phyloP scores from a whole-genome alignment of 2,113 vertebrate species.

The Enhydra lutris region DNA sequence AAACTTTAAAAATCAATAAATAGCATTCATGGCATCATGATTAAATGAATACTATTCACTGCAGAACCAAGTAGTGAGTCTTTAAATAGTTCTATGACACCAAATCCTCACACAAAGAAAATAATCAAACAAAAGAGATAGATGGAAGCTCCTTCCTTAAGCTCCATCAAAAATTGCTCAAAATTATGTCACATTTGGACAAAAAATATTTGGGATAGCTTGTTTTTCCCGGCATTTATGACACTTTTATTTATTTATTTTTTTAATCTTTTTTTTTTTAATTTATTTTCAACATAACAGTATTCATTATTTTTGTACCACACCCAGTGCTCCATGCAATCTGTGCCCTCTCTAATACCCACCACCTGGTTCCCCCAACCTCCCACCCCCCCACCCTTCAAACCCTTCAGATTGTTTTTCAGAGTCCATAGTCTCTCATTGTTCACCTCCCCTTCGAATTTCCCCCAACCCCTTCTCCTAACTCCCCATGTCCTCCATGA shows the following conservation, averaged over 20 bases:
- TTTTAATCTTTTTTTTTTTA: too few relatives aligned
- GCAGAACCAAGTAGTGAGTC: background rate
- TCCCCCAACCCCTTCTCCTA: too few relatives aligned
- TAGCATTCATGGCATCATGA: background rate
- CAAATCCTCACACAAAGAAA: background rate
- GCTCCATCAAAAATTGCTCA: background rate
- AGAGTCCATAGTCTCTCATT: too few relatives aligned
- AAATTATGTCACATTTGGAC: background rate
- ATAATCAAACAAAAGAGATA: background rate
- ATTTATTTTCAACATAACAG: too few relatives aligned
- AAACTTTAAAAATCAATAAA: slow-evolving; percentile 33
- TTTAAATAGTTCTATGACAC: background rate
- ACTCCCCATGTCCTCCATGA: too few relatives aligned
- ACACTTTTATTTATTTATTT: background rate
- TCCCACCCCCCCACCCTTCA: too few relatives aligned
- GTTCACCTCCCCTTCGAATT: too few relatives aligned
- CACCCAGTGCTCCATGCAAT: too few relatives aligned
- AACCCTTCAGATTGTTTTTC: too few relatives aligned
- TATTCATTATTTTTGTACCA: too few relatives aligned
- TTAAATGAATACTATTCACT: background rate
- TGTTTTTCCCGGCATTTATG: background rate
- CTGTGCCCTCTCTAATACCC: too few relatives aligned
- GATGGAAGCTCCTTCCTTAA: background rate
- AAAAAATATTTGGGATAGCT: background rate
- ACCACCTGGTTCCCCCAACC: too few relatives aligned